phyloP scores from a whole-genome alignment of 2,888 invertebrate species.

The Netelia fuscicornis region DNA sequence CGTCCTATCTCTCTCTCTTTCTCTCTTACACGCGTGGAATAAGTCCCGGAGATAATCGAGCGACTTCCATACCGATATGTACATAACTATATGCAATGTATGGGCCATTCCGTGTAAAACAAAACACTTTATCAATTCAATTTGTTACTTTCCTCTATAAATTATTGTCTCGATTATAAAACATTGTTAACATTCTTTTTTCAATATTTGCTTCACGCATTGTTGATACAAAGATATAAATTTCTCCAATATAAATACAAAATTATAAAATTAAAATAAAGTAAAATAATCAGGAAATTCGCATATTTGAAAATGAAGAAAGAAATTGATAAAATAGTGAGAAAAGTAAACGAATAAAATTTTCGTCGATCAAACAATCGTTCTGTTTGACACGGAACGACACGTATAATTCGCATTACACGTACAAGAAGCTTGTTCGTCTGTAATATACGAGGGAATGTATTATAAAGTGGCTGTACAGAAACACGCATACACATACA shows the following conservation, averaged over 20 bases:
- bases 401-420: constrained; percentile 12
- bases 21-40: background rate
- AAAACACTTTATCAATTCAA: background rate
- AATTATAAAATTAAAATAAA: background rate
- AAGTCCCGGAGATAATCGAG: constrained; percentile 46
- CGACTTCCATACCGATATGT: constrained; percentile 23
- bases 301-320: background rate
- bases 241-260: background rate
- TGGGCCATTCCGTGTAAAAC: background rate
- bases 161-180: too few species aligned
- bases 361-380: background rate
- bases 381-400: background rate
- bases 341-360: background rate
- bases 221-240: background rate
- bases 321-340: background rate
- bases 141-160: too few species aligned
- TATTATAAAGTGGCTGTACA: constrained; percentile 1
- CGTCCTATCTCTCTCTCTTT: background rate
- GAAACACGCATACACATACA: background rate
- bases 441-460: constrained; percentile 16
- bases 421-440: constrained; percentile 13
- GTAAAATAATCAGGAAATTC: background rate
- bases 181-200: background rate
- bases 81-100: background rate
- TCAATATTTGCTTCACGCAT: background rate